Percentiles rank a stretch among this genome's conserved stretches.
phyloP scores from a whole-genome alignment of 2,888 invertebrate genomes.

The Aphodius sticticus region DNA sequence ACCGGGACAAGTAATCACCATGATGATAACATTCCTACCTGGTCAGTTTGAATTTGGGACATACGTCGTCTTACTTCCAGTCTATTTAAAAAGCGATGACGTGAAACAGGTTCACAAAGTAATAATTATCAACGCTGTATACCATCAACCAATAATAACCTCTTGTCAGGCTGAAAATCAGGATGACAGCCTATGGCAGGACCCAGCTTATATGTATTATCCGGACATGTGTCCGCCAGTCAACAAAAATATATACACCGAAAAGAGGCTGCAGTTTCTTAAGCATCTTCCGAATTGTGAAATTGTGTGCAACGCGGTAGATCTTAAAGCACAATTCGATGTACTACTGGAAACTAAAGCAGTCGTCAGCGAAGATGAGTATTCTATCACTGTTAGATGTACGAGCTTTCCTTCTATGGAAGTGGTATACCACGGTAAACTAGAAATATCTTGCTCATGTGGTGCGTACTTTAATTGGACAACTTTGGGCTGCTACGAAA shows the following conservation, averaged over 20 bases:
- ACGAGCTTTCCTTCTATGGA: background rate
- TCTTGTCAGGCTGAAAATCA: background rate
- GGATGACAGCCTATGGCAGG: background rate
- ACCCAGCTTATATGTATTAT: background rate
- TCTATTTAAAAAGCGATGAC: slow-evolving; percentile 18
- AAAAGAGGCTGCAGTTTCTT: background rate
- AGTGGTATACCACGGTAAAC: background rate
- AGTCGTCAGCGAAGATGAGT: background rate
- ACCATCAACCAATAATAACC: slow-evolving; percentile 11
- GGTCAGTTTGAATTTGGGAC: background rate
- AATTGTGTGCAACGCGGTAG: background rate
- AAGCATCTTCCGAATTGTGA: slow-evolving; percentile 12
- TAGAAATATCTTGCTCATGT: background rate
- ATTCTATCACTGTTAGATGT: background rate
- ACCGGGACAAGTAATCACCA: slow-evolving; percentile 17
- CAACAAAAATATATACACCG: background rate
- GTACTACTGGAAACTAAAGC: background rate
- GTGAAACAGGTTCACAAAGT: slow-evolving; percentile 9
- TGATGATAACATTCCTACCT: slow-evolving; percentile 13
- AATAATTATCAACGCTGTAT: slow-evolving; percentile 7
- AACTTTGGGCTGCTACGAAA: background rate
- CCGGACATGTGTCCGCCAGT: background rate
- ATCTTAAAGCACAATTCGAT: background rate
- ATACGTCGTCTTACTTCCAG: background rate
- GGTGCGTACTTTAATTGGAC: background rate